A percentile compares a stretch with the other conserved stretches of the same genome.
These are phyloP conservation scores for Sardina pilchardus DNA, from an alignment of 2,113 vertebrate genomes.

Conservation along the genomic window DNA sequence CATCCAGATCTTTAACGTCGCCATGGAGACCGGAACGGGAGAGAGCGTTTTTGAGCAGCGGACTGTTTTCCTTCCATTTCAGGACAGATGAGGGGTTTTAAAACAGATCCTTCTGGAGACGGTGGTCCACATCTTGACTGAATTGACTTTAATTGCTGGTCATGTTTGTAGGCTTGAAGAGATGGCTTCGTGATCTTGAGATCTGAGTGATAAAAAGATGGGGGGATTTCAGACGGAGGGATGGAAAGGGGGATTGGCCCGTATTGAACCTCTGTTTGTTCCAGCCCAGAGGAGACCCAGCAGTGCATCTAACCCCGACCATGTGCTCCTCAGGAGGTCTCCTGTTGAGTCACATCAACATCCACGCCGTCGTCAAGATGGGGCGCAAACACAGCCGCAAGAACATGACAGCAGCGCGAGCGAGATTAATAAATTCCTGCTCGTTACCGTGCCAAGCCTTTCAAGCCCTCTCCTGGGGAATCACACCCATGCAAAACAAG, in stretches of 20 bases:
- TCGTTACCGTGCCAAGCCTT: background rate
- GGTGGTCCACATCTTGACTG: slow-evolving; percentile 31
- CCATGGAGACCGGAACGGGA: background rate
- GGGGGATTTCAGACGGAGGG: slow-evolving; percentile 20
- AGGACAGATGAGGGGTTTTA: background rate
- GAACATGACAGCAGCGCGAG: slow-evolving; percentile 1
- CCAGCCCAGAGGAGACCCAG: slow-evolving; percentile 18
- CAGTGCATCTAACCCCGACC: slow-evolving; percentile 36
- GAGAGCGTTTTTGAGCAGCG: slow-evolving; percentile 14
- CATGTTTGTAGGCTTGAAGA: slow-evolving; percentile 28
- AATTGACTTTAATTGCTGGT: slow-evolving; percentile 42
- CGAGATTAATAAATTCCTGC: slow-evolving; percentile 6
- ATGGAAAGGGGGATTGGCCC: slow-evolving; percentile 19
- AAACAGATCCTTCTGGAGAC: slow-evolving; percentile 4
- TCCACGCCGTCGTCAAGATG: slow-evolving; percentile 13
- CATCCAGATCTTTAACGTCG: background rate
- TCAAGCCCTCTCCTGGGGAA: slow-evolving; percentile 5
- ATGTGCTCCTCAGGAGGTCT: slow-evolving; percentile 32
- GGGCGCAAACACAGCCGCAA: slow-evolving; percentile 6
- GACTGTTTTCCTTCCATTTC: slow-evolving; percentile 32
- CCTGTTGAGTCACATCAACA: slow-evolving; percentile 20
- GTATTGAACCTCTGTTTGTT: slow-evolving; percentile 26
- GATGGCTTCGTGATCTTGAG: slow-evolving; percentile 39
- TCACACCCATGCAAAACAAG: slow-evolving; percentile 20
- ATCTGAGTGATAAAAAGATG: slow-evolving; percentile 40